Evolutionary conservation across 2,888 invertebrate genomes (phyloP).

Genomic region (Dioctria linearis): DNA sequence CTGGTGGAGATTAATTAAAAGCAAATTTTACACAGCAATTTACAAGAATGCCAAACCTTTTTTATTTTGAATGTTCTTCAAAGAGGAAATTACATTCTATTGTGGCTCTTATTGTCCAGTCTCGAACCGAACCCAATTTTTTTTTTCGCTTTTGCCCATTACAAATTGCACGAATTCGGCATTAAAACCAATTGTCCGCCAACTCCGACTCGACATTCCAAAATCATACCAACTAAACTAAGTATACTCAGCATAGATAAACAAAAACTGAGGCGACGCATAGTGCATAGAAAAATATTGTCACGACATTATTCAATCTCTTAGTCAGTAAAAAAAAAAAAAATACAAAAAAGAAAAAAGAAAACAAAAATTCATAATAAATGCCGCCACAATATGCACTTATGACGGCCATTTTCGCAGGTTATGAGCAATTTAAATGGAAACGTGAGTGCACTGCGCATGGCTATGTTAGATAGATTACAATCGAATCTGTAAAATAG

Average conservation of each 20-base stretch:
- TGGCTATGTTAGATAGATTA: slow-evolving; percentile 13
- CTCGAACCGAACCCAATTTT: slow-evolving; percentile 13
- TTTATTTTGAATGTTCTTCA: too few relatives aligned
- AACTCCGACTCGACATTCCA: slow-evolving; percentile 15
- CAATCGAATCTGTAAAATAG: slow-evolving; percentile 10
- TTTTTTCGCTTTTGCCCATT: background rate
- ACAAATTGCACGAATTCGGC: slow-evolving; percentile 33
- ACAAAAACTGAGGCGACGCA: slow-evolving; percentile 44
- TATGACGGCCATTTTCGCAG: slow-evolving; percentile 25
- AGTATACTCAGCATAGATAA: background rate
- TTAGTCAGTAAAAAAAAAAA: too few relatives aligned
- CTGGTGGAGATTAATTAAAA: too few relatives aligned
- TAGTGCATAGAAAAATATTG: slow-evolving; percentile 48
- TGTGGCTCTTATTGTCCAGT: slow-evolving; percentile 27
- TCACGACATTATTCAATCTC: slow-evolving; percentile 46
- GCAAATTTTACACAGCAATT: too few relatives aligned
- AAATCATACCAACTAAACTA: slow-evolving; percentile 18
- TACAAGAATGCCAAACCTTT: too few relatives aligned
- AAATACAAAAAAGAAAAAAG: too few relatives aligned
- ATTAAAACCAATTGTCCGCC: slow-evolving; percentile 38
- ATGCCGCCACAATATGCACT: slow-evolving; percentile 24
- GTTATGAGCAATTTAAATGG: slow-evolving; percentile 18
- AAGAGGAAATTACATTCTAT: too few relatives aligned
- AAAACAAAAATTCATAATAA: background rate
- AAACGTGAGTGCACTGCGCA: slow-evolving; percentile 13